Conservation (phyloP, 2,113 vertebrate genomes). For the Nipponia nippon region DNA sequence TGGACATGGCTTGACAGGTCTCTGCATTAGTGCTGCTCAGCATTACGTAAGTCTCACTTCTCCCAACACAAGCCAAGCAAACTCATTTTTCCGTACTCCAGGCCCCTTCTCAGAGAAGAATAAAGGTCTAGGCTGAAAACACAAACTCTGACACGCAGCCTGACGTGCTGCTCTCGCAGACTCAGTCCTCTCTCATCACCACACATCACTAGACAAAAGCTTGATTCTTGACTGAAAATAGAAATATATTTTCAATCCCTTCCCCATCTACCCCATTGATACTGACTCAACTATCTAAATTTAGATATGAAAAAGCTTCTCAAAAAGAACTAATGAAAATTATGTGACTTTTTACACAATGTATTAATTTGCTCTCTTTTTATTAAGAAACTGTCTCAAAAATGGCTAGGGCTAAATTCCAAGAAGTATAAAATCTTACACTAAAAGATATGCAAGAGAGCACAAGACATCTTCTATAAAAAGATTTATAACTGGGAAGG, state of each 20-base stretch:
- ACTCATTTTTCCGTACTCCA: neutral
- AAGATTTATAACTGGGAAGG: neutral
- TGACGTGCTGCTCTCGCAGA: neutral
- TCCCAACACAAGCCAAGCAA: neutral
- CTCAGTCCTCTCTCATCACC: neutral
- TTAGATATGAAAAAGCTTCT: neutral
- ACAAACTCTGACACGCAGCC: neutral
- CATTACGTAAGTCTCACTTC: neutral
- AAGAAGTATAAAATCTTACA: neutral
- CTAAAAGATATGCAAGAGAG: neutral
- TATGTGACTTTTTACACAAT: neutral
- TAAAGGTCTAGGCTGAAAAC: neutral
- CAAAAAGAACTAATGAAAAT: neutral
- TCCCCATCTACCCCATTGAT: neutral
- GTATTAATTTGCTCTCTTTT: neutral
- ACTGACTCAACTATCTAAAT: neutral
- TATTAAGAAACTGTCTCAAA: neutral
- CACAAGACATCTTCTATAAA: neutral
- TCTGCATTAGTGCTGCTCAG: neutral
- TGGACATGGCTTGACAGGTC: neutral
- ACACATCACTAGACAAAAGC: neutral
- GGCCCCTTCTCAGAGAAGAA: neutral
- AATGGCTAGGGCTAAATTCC: neutral
- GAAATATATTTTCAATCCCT: neutral
- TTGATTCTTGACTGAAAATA: neutral